A percentile compares a stretch with the other conserved stretches of the same genome.
These are phyloP conservation scores for Danio aesculapii DNA, from an alignment of 2,797 vertebrate species.

Conservation along the genomic window DNA sequence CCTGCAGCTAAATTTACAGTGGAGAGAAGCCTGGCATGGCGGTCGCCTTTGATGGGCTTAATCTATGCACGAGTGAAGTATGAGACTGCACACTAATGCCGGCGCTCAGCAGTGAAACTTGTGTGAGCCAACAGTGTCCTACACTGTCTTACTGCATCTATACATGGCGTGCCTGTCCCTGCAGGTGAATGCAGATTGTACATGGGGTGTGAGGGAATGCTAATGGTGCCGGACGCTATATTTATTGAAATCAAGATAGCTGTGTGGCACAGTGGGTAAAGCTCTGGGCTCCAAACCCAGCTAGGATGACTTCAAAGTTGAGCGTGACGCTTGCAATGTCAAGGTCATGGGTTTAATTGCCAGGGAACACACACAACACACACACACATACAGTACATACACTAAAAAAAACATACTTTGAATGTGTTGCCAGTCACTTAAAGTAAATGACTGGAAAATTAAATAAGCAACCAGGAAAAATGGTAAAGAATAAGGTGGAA, in stretches of 20 bases:
- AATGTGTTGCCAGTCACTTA: too few relatives aligned
- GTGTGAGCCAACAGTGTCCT: slow-evolving; percentile 56
- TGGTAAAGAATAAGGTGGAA: too few relatives aligned
- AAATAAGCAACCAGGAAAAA: too few relatives aligned
- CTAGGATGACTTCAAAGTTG: background rate
- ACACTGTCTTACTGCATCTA: slow-evolving; percentile 44
- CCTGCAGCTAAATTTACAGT: slow-evolving; percentile 74
- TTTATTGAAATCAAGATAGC: slow-evolving; percentile 8
- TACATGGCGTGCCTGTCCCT: slow-evolving; percentile 16
- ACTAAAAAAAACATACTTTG: too few relatives aligned
- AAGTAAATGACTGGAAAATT: too few relatives aligned
- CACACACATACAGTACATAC: too few relatives aligned
- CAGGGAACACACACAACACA: too few relatives aligned
- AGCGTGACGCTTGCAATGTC: too few relatives aligned
- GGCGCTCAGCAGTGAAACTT: slow-evolving; percentile 48
- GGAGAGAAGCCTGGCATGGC: slow-evolving; percentile 65
- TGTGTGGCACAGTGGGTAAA: background rate
- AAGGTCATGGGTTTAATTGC: too few relatives aligned
- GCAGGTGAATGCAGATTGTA: slow-evolving; percentile 4
- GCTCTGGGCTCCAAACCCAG: background rate
- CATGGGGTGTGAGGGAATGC: slow-evolving; percentile 7
- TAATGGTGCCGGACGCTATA: background rate
- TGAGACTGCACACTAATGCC: slow-evolving; percentile 52
- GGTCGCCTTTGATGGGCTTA: slow-evolving; percentile 65
- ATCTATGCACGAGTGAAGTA: slow-evolving; percentile 63